phyloP scores from a whole-genome alignment of 2,113 vertebrate species.

The Dolichallabes microphthalmus region DNA sequence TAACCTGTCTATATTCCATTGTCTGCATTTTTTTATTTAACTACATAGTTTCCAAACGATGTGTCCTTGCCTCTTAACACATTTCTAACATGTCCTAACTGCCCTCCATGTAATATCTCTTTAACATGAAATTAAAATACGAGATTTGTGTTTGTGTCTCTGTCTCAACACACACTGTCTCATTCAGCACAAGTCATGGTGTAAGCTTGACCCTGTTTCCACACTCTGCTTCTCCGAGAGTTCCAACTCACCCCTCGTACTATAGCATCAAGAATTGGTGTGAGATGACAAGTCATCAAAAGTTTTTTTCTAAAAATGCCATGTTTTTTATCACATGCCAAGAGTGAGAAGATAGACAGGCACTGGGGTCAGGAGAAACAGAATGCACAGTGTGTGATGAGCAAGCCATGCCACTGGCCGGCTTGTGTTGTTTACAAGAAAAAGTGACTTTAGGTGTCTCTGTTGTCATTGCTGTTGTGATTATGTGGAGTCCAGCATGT shows the following conservation, averaged over 20 bases:
- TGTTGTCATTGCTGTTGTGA: slow-evolving; percentile 50
- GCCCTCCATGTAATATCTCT: slow-evolving; percentile 30
- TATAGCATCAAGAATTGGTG: slow-evolving; percentile 44
- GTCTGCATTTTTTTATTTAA: slow-evolving; percentile 23
- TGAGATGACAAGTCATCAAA: slow-evolving; percentile 35
- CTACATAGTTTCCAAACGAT: slow-evolving; percentile 25
- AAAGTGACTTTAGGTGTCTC: slow-evolving; percentile 40
- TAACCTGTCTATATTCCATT: slow-evolving; percentile 7
- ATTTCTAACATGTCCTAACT: slow-evolving; percentile 32
- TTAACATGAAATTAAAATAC: slow-evolving; percentile 27
- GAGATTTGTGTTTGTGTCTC: slow-evolving; percentile 45
- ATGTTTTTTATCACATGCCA: slow-evolving; percentile 19
- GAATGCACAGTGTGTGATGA: slow-evolving; percentile 26
- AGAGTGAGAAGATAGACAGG: background rate
- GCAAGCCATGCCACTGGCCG: slow-evolving; percentile 33
- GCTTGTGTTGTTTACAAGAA: slow-evolving; percentile 39
- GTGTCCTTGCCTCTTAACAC: slow-evolving; percentile 24
- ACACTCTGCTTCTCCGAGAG: slow-evolving; percentile 54
- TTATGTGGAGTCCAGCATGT: slow-evolving; percentile 46
- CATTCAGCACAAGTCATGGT: slow-evolving; percentile 42
- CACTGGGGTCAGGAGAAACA: slow-evolving; percentile 35
- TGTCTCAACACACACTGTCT: slow-evolving; percentile 37
- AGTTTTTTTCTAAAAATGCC: background rate
- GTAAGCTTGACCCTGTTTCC: slow-evolving; percentile 40
- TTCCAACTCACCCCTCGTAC: slow-evolving; percentile 44